Base-by-base conservation (phyloP, 2,888 invertebrate species). In the Achlya flavicornis region DNA sequence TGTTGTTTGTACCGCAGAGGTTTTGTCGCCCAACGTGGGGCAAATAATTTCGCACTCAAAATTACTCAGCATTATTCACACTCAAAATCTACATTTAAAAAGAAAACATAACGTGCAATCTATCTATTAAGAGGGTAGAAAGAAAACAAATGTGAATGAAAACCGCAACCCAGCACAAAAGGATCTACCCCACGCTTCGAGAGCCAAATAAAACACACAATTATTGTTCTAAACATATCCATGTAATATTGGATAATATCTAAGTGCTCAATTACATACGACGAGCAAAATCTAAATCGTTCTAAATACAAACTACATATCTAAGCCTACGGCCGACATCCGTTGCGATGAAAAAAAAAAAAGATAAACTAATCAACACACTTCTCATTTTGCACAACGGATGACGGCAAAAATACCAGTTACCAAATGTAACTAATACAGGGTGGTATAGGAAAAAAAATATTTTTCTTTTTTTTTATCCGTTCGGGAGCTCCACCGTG, bases 161-260 rank as follows among this genome's bases (percentile, higher is more conserved):
- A 41, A 60, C 60, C 74, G 72, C 79, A 77, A 79, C 88, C 88
- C 88, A 83, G 80, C 84, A 80, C 83, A 83, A 84, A 83, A 81
- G 76, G 71, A 75, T 76, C 76, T 79, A 79, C 81, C 88, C 88
- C 89, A 83, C 88, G 82, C 87, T 79, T 79, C 75, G 76, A 80
- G 81, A 79, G 80, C 78, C 88, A 93, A 92, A 92, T 92, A 92
- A 93, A 92, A 93, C 92, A 92, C 92, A 92, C 89, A 81, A 65
- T 80, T 84, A 87, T 85, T 84, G 87, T 92, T 91, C 92, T 92
- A 92, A 88, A 87, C 86, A 90, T 91, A 90, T 88, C 86, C 86
- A 91, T 93, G 91, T 93, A 93, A 93, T 93, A 91, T 88, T 79
- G 85, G 84, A 84, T 89, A 90, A 84, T 83, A 80, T 86, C 90